A percentile compares a stretch with the other conserved stretches of the same genome.
Evolutionary conservation across 92 coral and sea anemone species (phyloP).

Genomic region (Phymanthus crucifer): DNA sequence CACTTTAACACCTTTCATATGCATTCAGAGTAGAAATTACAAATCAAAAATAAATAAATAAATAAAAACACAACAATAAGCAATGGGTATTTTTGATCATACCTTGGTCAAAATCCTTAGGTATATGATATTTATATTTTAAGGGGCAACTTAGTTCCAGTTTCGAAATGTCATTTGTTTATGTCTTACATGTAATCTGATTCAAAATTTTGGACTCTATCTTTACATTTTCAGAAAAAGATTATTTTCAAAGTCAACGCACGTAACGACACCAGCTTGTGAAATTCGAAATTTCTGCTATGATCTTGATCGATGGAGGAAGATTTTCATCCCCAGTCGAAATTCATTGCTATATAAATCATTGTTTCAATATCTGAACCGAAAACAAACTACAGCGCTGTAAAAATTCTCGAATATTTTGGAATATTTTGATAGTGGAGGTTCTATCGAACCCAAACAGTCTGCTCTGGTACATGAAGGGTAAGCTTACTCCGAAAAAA

Average conservation of each 20-base stretch:
- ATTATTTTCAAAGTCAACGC: background rate
- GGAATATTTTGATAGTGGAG: background rate
- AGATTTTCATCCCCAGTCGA: background rate
- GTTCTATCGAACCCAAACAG: background rate
- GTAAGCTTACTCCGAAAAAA: background rate
- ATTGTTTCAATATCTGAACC: background rate
- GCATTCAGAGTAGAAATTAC: background rate
- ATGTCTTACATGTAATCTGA: background rate
- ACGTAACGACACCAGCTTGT: no score
- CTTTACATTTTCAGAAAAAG: background rate
- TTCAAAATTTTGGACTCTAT: background rate
- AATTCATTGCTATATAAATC: background rate
- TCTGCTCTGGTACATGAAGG: background rate
- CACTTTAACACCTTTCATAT: constrained; percentile 5
- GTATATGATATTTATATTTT: background rate
- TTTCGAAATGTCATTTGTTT: background rate
- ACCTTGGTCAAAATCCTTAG: background rate
- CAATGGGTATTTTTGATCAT: background rate
- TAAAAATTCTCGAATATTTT: background rate
- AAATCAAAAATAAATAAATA: no score
- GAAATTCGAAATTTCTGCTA: background rate
- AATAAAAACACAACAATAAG: background rate
- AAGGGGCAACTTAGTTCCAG: background rate
- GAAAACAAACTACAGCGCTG: background rate
- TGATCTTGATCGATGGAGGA: background rate